A percentile compares a stretch with the other conserved stretches of the same genome.
These are phyloP conservation scores for Ennomos quercinarius DNA, from an alignment of 2,888 invertebrate genomes.

Conservation along the genomic window DNA sequence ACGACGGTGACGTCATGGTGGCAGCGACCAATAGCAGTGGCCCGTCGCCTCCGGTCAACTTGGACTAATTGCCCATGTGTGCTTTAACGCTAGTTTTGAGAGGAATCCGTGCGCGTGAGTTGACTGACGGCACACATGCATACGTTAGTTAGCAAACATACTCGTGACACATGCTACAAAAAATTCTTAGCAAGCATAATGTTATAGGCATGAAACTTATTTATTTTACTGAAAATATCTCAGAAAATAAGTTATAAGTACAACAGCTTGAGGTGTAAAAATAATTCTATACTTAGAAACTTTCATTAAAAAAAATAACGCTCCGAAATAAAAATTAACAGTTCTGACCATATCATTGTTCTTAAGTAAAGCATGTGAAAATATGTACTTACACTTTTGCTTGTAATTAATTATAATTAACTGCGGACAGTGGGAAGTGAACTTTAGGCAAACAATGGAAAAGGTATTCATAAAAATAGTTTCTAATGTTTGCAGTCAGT, in stretches of 20 bases:
- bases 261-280: slow-evolving; percentile 10
- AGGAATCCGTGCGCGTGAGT: slow-evolving; percentile 77
- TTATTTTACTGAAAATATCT: background rate
- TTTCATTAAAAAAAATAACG: slow-evolving; percentile 41
- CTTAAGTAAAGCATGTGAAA: slow-evolving; percentile 78
- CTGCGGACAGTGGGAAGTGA: slow-evolving; percentile 75
- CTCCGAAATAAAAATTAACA: slow-evolving; percentile 55
- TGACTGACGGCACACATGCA: slow-evolving; percentile 51
- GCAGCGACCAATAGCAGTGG: slow-evolving; percentile 74
- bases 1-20: slow-evolving; percentile 79
- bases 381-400: slow-evolving; percentile 63
- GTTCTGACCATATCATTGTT: slow-evolving; percentile 67
- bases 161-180: slow-evolving; percentile 19
- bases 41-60: slow-evolving; percentile 83
- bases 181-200: slow-evolving; percentile 2
- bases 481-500: slow-evolving; percentile 60
- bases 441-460: slow-evolving; percentile 64
- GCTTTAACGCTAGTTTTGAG: slow-evolving; percentile 80
- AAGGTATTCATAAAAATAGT: slow-evolving; percentile 66
- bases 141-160: slow-evolving; percentile 20
- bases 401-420: slow-evolving; percentile 76
- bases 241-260: slow-evolving; percentile 3
- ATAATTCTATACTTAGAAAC: slow-evolving; percentile 25
- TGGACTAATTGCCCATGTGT: slow-evolving; percentile 85
- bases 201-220: background rate